Evolutionary conservation across 2,113 vertebrate genomes (phyloP), one percentile per base, ranked within the genome.

Genomic region (Halichoeres trimaculatus): DNA sequence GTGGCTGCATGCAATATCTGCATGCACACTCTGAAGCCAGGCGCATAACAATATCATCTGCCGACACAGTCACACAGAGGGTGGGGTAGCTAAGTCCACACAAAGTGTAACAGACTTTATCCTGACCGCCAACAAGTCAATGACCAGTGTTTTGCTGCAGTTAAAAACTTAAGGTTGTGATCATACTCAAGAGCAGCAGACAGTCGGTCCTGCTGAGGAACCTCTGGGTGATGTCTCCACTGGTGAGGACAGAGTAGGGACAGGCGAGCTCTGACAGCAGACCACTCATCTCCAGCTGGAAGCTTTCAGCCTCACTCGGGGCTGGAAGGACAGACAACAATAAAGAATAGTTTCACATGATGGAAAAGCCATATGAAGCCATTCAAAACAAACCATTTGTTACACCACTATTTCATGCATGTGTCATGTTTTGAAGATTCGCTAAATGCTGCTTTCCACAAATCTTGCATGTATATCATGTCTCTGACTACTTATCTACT

Each of bases 281-380:
- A 8, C 98, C 98, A 52, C 97, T 99, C 94, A 99, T 94, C 93
- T 99, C 98, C 35, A 99, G 94, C 52, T 99, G 96, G 89, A 99
- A 99, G 68, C 95, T 91, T 82, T 98, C 98, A 2, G 97, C 96
- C 91, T 99, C 97, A 1, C 84, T 95, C 0, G 98, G 96, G 94
- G 96, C 97, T 99, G 89, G 24, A 24, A 72, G 36, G 22, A 55
- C 20, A 60, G 14, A 61, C 41, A 22, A 10, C n/a, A 3, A 10
- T 12, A 3, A 57, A 13, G 52, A 5, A 30, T 30, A 9, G 23
- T 34, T 19, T 45, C 11, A 34, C 1, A 8, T 10, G 20, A 48
- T n/a, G 0, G 26, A 23, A 0, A 13, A 60, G 13, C 26, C 17
- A 48, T 12, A 52, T 10, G 23, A 8, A 47, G 45, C 45, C 34